Evolutionary conservation across 2,113 vertebrate genomes (phyloP).

Genomic region (Phalacrocorax brasilianus): DNA sequence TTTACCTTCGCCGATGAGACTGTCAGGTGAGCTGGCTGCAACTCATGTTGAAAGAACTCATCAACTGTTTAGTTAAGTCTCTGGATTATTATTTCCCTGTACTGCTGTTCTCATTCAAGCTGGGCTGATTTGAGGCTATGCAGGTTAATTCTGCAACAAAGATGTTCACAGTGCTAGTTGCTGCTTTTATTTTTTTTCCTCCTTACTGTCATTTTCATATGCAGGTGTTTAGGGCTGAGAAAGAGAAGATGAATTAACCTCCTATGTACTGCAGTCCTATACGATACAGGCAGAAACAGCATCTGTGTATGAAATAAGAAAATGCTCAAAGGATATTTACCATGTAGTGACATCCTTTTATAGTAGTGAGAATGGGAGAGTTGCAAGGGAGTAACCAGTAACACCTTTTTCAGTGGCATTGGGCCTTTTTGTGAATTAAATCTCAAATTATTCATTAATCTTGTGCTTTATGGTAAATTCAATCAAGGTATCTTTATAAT

Average conservation of each 20-base stretch:
- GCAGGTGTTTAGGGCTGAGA: neutral
- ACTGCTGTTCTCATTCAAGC: neutral
- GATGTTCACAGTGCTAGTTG: neutral
- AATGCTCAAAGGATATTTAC: neutral
- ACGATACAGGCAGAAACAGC: neutral
- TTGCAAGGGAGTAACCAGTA: constrained; percentile 4
- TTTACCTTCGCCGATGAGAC: neutral
- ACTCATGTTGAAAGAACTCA: neutral
- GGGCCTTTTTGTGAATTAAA: neutral
- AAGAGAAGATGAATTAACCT: neutral
- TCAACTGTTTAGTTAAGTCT: neutral
- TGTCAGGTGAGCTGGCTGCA: neutral
- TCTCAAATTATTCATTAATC: neutral
- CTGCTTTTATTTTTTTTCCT: too few species aligned
- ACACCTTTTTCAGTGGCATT: neutral
- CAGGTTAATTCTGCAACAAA: neutral
- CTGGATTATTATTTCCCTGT: neutral
- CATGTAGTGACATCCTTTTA: neutral
- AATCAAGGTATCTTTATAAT: neutral
- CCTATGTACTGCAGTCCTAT: neutral
- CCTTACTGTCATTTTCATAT: neutral
- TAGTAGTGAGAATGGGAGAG: neutral
- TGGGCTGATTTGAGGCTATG: neutral
- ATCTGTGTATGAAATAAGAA: neutral
- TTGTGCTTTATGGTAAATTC: neutral